Conservation (phyloP, 2,888 invertebrate genomes). For the Notocelia uddmanniana region DNA sequence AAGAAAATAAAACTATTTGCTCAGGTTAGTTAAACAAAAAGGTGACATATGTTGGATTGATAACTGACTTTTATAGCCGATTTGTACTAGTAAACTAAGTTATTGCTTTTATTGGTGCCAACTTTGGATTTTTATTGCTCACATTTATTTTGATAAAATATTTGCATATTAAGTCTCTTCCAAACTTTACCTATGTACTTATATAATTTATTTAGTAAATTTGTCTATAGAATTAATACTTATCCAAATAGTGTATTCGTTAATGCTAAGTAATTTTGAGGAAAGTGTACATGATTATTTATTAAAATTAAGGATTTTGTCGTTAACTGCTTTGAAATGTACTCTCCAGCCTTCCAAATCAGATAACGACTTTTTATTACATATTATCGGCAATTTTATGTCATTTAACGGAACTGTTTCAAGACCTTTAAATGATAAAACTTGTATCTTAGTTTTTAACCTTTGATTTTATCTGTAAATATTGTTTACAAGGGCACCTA, state of each 20-base stretch:
- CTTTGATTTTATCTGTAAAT: conserved; percentile 50
- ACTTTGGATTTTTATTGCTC: background rate
- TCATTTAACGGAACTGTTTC: conserved; percentile 13
- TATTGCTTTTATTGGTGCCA: background rate
- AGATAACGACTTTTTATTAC: conserved; percentile 22
- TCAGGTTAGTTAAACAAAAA: conserved; percentile 36
- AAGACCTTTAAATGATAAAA: conserved; percentile 29
- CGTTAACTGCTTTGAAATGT: conserved; percentile 30
- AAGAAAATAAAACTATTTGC: conserved; percentile 35
- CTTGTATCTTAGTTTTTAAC: conserved; percentile 46
- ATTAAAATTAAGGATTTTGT: background rate
- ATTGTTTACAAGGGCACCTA: conserved; percentile 63
- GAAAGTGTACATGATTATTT: background rate
- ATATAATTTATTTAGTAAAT: conserved; percentile 4
- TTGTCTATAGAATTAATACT: background rate
- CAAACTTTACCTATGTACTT: background rate
- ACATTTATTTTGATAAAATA: background rate
- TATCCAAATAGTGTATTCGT: background rate
- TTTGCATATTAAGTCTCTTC: conserved; percentile 10
- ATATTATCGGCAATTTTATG: background rate
- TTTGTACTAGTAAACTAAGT: conserved; percentile 20
- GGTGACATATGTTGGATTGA: conserved; percentile 5
- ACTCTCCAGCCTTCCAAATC: conserved; percentile 15
- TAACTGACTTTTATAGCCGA: conserved; percentile 9
- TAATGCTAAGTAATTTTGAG: background rate